phyloP scores from a whole-genome alignment of 1,140 invertebrate genomes.

The Caenorhabditis remanei region DNA sequence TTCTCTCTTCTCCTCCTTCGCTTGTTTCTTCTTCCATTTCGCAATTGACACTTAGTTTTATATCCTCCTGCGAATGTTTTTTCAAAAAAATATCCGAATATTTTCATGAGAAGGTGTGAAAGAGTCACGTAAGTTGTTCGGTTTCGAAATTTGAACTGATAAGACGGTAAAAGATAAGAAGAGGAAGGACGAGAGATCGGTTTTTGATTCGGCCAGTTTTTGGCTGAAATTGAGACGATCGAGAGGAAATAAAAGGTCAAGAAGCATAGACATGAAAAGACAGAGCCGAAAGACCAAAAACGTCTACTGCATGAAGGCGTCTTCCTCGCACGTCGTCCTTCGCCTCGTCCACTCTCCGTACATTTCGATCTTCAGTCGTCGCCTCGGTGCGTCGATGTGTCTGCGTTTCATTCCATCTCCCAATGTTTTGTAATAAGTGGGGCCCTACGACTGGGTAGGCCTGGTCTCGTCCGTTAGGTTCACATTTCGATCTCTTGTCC shows the following conservation, averaged over 20 bases:
- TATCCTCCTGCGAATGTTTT: no score
- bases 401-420: slow-evolving; percentile 39
- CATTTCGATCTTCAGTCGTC: slow-evolving; percentile 54
- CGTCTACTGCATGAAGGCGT: not conserved
- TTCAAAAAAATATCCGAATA: no score
- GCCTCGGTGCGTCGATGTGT: slow-evolving; percentile 15
- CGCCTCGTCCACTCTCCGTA: not conserved
- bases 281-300: slow-evolving; percentile 39
- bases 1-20: not conserved
- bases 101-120: not conserved
- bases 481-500: slow-evolving; percentile 52
- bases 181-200: slow-evolving; percentile 46
- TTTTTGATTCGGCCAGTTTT: slow-evolving; percentile 31
- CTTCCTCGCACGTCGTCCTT: slow-evolving; percentile 19
- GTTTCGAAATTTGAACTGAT: not conserved
- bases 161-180: slow-evolving; percentile 8
- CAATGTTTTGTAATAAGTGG: slow-evolving; percentile 50
- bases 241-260: slow-evolving; percentile 1
- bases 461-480: slow-evolving; percentile 23
- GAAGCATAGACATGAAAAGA: not conserved
- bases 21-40: no score
- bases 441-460: not conserved
- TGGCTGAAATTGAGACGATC: slow-evolving; percentile 18
- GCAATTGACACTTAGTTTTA: no score
- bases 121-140: not conserved